These are phyloP conservation scores for Tenualosa ilisha DNA, from an alignment of 2,797 vertebrate species.

Conservation along the genomic window DNA sequence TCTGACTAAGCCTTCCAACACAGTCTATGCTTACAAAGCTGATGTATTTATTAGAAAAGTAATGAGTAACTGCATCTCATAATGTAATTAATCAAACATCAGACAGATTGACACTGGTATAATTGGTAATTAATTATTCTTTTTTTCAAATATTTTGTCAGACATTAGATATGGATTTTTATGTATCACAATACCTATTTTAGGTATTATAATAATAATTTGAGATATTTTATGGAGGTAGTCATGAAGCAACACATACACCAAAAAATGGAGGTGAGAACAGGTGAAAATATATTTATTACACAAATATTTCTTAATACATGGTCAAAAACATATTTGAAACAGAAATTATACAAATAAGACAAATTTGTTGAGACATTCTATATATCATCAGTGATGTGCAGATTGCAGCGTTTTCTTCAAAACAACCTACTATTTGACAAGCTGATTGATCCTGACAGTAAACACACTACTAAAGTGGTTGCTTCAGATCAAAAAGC, in stretches of 20 bases:
- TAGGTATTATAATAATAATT: too few relatives aligned
- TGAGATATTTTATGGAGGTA: not conserved
- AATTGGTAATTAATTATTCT: too few relatives aligned
- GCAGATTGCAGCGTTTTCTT: not conserved
- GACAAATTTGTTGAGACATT: not conserved
- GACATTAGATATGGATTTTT: too few relatives aligned
- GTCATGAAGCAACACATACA: not conserved
- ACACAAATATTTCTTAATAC: not conserved
- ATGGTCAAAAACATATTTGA: not conserved
- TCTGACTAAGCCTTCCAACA: too few relatives aligned
- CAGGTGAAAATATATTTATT: constrained; percentile 22
- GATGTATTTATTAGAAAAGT: too few relatives aligned
- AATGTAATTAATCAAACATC: too few relatives aligned
- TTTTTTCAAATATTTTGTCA: too few relatives aligned
- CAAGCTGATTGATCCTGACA: not conserved
- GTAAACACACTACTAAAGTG: constrained; percentile 73
- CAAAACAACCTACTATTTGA: not conserved
- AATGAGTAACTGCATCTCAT: too few relatives aligned
- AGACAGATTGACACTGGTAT: too few relatives aligned
- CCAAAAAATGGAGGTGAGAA: not conserved
- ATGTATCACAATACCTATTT: too few relatives aligned
- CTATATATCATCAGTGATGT: not conserved
- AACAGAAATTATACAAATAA: not conserved
- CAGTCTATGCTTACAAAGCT: too few relatives aligned
- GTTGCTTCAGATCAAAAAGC: constrained; percentile 95